Percentiles rank a stretch among this genome's conserved stretches.
These are phyloP conservation scores for Perca fluviatilis DNA, from an alignment of 2,113 vertebrate genomes.

Conservation along the genomic window DNA sequence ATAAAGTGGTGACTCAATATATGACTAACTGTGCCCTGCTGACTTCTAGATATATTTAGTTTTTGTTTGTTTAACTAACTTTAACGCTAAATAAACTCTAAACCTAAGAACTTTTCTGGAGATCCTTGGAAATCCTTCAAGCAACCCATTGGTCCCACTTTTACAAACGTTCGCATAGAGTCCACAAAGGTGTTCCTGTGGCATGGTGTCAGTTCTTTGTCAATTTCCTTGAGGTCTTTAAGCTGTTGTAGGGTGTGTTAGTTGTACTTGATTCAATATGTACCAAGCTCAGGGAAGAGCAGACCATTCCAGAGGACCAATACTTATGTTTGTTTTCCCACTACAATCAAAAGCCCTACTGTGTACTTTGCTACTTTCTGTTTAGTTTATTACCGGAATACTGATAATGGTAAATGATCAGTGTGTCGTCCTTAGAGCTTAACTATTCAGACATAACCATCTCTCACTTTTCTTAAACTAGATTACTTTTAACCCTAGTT, in stretches of 20 bases:
- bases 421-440: neutral
- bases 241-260: neutral
- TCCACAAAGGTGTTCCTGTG: neutral
- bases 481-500: neutral
- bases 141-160: neutral
- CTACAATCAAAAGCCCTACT: neutral
- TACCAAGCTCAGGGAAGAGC: neutral
- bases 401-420: constrained; percentile 11
- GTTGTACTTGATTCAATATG: neutral
- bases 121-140: neutral
- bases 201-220: neutral
- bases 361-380: constrained; percentile 44
- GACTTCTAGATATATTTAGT: neutral
- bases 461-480: neutral
- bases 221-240: neutral
- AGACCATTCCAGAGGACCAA: neutral
- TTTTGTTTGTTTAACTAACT: neutral
- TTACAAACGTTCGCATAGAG: neutral
- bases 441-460: neutral
- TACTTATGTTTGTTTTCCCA: constrained; percentile 22
- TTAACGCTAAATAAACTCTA: neutral
- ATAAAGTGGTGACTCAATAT: neutral
- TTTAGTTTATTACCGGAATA: constrained; percentile 15
- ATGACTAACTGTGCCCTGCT: neutral
- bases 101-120: neutral